A percentile compares a stretch with the other conserved stretches of the same genome.
These are phyloP conservation scores for Lacerta bilineata DNA, from an alignment of 2,797 vertebrate genomes.

Conservation along the genomic window DNA sequence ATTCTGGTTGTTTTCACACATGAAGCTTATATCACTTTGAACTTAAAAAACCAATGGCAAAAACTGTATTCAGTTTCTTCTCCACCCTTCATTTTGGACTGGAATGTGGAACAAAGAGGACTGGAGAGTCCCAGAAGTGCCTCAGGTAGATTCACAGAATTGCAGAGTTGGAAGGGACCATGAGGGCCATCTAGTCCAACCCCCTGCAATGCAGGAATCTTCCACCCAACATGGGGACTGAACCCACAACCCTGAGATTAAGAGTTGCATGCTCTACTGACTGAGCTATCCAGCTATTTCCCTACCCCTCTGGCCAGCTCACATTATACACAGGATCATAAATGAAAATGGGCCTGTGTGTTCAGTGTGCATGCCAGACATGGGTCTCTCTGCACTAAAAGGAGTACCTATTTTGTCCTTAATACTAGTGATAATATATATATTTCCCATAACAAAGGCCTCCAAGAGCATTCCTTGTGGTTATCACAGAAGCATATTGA, in stretches of 20 bases:
- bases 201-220: too few relatives aligned
- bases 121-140: neutral
- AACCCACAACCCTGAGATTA: too few relatives aligned
- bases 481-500: neutral
- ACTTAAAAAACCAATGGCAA: neutral
- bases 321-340: too few relatives aligned
- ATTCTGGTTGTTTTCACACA: neutral
- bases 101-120: neutral
- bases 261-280: too few relatives aligned
- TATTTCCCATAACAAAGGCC: neutral
- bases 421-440: neutral
- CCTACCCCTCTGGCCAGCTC: too few relatives aligned
- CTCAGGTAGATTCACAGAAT: neutral
- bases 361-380: neutral
- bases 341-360: neutral
- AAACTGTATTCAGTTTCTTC: neutral
- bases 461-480: neutral
- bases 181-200: too few relatives aligned
- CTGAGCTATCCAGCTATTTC: too few relatives aligned
- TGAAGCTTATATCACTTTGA: neutral
- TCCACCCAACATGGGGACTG: too few relatives aligned
- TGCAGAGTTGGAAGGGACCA: neutral
- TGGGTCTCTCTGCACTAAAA: neutral
- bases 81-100: too few relatives aligned
- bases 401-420: neutral